These are phyloP conservation scores for Agonopterix subpropinquella DNA, from an alignment of 2,888 invertebrate genomes.

Conservation along the genomic window DNA sequence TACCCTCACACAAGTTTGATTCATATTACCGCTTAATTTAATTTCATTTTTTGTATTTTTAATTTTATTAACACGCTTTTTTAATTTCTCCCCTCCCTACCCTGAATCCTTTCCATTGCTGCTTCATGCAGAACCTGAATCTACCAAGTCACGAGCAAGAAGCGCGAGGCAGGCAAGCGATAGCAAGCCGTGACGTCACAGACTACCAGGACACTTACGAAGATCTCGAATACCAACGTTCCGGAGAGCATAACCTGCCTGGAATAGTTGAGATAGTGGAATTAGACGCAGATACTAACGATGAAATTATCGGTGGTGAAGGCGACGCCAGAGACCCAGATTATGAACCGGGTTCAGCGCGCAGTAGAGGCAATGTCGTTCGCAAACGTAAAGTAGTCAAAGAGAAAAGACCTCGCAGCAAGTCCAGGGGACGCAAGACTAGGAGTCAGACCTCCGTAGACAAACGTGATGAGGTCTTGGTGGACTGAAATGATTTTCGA, in stretches of 20 bases:
- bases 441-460: slow-evolving; percentile 55
- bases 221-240: slow-evolving; percentile 48
- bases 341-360: slow-evolving; percentile 51
- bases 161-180: slow-evolving; percentile 32
- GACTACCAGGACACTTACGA: slow-evolving; percentile 48
- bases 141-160: slow-evolving; percentile 55
- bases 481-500: slow-evolving; percentile 38
- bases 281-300: slow-evolving; percentile 32
- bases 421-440: slow-evolving; percentile 58
- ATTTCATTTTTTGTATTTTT: slow-evolving; percentile 49
- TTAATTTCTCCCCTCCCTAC: slow-evolving; percentile 63
- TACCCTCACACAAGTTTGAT: slow-evolving; percentile 17
- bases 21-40: slow-evolving; percentile 41
- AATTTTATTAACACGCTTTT: slow-evolving; percentile 77
- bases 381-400: slow-evolving; percentile 54
- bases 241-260: slow-evolving; percentile 31
- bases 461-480: slow-evolving; percentile 40
- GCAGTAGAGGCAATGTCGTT: slow-evolving; percentile 53
- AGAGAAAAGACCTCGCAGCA: slow-evolving; percentile 54
- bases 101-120: slow-evolving; percentile 57
- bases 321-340: slow-evolving; percentile 50
- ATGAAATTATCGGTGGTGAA: slow-evolving; percentile 25
- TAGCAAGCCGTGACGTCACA: slow-evolving; percentile 43
- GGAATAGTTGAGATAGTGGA: slow-evolving; percentile 59
- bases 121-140: slow-evolving; percentile 69